Conservation (phyloP, 2,797 vertebrate genomes). For the Limnodromus scolopaceus region DNA sequence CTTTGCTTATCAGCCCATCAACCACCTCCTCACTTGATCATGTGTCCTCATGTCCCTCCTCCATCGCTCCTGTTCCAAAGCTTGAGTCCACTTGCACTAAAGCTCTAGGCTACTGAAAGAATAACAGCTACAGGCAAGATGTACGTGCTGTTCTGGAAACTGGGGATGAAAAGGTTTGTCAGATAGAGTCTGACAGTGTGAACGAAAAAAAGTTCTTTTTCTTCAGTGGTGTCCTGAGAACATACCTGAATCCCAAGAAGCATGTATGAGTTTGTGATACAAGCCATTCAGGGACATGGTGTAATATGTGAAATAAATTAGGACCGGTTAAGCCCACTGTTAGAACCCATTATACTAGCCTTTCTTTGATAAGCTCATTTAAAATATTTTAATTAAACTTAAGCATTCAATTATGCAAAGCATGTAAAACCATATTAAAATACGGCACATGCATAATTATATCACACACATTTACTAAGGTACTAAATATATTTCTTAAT, state of each 20-base stretch:
- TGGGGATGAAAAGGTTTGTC: neutral
- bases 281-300: neutral
- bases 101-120: neutral
- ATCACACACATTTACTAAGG: neutral
- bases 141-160: neutral
- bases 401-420: neutral
- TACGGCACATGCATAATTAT: neutral
- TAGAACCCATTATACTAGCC: neutral
- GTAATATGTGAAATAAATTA: neutral
- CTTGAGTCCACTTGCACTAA: accelerated
- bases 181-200: neutral
- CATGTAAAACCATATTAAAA: neutral
- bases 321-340: neutral
- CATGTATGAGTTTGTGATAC: neutral
- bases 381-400: neutral
- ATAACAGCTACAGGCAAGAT: neutral
- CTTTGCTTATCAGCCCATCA: neutral
- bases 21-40: neutral
- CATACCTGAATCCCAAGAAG: neutral
- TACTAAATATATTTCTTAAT: neutral
- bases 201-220: neutral
- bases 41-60: neutral
- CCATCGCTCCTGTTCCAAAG: neutral
- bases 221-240: neutral
- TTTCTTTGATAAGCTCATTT: neutral